Percentiles rank a stretch among this genome's conserved stretches.
Evolutionary conservation across 1,140 invertebrate species (phyloP).

Genomic region (Neodiprion virginianus): DNA sequence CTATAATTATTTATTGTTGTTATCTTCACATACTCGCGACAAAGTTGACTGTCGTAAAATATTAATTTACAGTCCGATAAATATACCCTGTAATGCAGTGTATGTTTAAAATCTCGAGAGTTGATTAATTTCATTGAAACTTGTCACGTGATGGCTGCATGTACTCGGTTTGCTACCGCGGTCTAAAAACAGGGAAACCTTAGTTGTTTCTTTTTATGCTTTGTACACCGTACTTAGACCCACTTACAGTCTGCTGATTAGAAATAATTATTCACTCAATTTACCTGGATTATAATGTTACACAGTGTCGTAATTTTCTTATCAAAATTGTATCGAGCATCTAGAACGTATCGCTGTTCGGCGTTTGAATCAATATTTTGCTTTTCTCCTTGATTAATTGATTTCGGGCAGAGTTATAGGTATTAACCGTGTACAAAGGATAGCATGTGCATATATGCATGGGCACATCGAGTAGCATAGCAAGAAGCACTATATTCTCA

Average conservation of each 20-base stretch:
- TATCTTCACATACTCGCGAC: neutral
- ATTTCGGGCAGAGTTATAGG: neutral
- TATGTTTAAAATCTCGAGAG: neutral
- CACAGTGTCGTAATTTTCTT: no score
- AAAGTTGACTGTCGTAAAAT: neutral
- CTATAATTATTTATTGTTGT: neutral
- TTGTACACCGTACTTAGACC: no score
- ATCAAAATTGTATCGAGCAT: no score
- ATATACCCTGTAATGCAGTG: neutral
- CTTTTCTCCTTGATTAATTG: neutral
- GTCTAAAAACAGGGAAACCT: no score
- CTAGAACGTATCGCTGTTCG: neutral
- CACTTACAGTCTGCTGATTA: no score
- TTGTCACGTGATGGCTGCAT: neutral
- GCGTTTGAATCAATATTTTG: neutral
- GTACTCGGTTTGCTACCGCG: neutral
- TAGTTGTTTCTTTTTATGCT: neutral
- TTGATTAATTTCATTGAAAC: neutral
- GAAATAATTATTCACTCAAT: no score
- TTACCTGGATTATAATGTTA: no score
- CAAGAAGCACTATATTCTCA: neutral
- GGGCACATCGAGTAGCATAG: neutral
- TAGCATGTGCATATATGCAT: no score
- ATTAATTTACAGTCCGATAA: slow-evolving; percentile 1
- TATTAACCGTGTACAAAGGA: no score